Percentiles rank a stretch among this genome's conserved stretches.
Evolutionary conservation across 2,113 vertebrate genomes (phyloP).

Genomic region (Corydoras sp.): DNA sequence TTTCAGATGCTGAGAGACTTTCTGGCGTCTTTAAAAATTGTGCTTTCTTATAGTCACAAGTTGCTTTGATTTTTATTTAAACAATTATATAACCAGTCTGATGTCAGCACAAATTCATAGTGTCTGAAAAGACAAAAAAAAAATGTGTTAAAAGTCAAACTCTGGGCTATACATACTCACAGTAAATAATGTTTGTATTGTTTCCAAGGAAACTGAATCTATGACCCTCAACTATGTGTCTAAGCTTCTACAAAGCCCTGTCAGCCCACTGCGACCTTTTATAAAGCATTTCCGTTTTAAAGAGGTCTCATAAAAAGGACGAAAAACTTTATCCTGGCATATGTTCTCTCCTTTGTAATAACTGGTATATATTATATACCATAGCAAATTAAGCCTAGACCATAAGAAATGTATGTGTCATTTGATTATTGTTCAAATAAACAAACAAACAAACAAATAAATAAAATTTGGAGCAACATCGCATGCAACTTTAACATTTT

Average conservation of each 20-base stretch:
- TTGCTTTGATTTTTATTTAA: background rate
- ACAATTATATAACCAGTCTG: background rate
- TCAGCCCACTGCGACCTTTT: slow-evolving; percentile 4
- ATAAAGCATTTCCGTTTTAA: background rate
- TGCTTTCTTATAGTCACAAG: background rate
- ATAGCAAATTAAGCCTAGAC: background rate
- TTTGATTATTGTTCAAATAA: background rate
- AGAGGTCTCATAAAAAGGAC: background rate
- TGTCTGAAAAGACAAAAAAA: slow-evolving; percentile 1
- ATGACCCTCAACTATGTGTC: slow-evolving; percentile 17
- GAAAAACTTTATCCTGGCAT: background rate
- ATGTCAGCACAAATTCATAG: background rate
- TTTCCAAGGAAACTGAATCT: slow-evolving; percentile 36
- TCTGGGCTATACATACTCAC: slow-evolving; percentile 18
- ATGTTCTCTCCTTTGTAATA: slow-evolving; percentile 23
- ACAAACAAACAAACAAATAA: background rate
- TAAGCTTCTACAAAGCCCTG: slow-evolving; percentile 3
- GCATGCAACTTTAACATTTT: too few species aligned
- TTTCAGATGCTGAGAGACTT: background rate
- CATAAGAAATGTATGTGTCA: background rate
- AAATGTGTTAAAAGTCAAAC: slow-evolving; percentile 12
- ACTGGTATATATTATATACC: slow-evolving; percentile 6
- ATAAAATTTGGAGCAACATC: too few species aligned
- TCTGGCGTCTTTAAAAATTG: background rate
- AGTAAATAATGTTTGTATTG: slow-evolving; percentile 13